Evolutionary conservation across 2,888 invertebrate genomes (phyloP).

Genomic region (Vandiemenella viatica): DNA sequence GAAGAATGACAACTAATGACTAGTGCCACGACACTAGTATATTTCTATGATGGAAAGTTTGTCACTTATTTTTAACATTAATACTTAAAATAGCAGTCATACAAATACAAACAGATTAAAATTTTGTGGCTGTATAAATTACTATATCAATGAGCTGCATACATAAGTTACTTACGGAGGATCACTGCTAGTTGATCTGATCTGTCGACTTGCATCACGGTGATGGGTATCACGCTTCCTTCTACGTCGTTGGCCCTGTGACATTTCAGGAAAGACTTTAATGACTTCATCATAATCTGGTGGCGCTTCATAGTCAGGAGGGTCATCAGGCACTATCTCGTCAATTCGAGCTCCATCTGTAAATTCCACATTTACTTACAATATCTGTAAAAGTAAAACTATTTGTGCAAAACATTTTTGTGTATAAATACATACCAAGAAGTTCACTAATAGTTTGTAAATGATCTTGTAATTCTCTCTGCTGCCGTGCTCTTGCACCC

Average conservation of each 20-base stretch:
- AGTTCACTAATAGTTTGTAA: constrained; percentile 52
- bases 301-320: constrained; percentile 53
- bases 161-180: background rate
- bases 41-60: too few relatives aligned
- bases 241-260: constrained; percentile 5
- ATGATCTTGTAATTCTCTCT: constrained; percentile 46
- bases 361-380: too few relatives aligned
- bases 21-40: too few relatives aligned
- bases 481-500: constrained; percentile 43
- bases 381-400: too few relatives aligned
- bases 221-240: constrained; percentile 3
- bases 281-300: constrained; percentile 57
- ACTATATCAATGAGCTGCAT: background rate
- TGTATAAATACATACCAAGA: constrained; percentile 33
- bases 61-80: too few relatives aligned
- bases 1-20: too few relatives aligned
- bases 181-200: constrained; percentile 5
- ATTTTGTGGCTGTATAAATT: background rate
- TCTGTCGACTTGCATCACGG: constrained; percentile 2
- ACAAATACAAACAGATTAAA: background rate
- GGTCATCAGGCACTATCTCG: constrained; percentile 39
- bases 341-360: constrained; percentile 34
- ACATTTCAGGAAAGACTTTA: constrained; percentile 24
- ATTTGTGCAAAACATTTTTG: constrained; percentile 3
- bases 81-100: too few relatives aligned